Evolutionary conservation across 2,888 invertebrate species (phyloP).

Genomic region (Cerastis rubricosa): DNA sequence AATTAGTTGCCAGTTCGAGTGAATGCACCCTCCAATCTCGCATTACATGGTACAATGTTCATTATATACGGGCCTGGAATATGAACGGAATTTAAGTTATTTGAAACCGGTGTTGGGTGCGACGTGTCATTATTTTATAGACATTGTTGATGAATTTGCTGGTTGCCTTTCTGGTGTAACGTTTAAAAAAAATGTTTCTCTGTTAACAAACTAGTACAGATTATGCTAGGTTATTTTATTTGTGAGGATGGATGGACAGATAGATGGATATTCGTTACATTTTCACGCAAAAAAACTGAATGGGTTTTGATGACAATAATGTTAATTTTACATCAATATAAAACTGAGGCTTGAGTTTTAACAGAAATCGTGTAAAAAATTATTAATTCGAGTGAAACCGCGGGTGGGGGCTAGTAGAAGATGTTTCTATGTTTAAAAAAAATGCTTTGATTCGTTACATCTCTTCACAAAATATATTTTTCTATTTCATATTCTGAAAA

Average conservation of each 20-base stretch:
- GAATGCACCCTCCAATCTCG: conserved; percentile 63
- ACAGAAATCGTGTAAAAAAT: background rate
- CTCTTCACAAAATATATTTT: background rate
- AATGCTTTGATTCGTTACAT: background rate
- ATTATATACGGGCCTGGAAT: conserved; percentile 20
- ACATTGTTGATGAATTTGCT: conserved; percentile 1
- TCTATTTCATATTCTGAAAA: background rate
- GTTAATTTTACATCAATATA: background rate
- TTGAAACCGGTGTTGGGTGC: background rate
- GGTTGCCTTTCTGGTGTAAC: conserved; percentile 4
- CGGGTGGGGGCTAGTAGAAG: background rate
- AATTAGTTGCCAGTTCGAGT: conserved; percentile 71
- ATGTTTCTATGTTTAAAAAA: background rate
- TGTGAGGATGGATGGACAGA: background rate
- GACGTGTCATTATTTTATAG: conserved; percentile 12
- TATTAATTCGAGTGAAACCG: background rate
- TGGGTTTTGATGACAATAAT: background rate
- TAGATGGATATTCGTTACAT: background rate
- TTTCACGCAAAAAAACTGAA: background rate
- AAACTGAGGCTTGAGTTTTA: background rate
- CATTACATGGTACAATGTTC: conserved; percentile 55
- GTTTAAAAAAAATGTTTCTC: background rate
- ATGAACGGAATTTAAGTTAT: conserved; percentile 36
- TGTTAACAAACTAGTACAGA: background rate
- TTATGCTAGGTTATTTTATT: background rate